Conservation (phyloP, 2,113 vertebrate genomes). For the Melanocharis versteri region DNA sequence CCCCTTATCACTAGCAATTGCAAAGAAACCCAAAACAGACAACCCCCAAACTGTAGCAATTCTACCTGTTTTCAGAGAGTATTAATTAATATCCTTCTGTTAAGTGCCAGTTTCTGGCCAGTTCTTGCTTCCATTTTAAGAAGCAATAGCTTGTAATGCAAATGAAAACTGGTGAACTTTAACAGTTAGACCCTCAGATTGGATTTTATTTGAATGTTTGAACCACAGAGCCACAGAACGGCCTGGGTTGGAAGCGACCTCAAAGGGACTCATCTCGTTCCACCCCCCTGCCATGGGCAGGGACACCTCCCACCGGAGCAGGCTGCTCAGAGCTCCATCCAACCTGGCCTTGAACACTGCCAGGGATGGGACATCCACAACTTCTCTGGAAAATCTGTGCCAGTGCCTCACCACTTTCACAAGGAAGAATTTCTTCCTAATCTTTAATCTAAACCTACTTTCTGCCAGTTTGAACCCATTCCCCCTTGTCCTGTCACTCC, state of each 20-base stretch:
- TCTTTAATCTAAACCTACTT: neutral
- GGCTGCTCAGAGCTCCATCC: neutral
- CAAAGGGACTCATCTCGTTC: neutral
- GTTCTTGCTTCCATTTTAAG: neutral
- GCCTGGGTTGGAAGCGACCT: neutral
- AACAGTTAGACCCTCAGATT: neutral
- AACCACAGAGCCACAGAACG: neutral
- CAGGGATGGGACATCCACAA: neutral
- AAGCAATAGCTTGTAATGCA: neutral
- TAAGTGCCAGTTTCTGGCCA: neutral
- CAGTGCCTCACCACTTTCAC: neutral
- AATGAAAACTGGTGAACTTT: neutral
- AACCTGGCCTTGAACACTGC: neutral
- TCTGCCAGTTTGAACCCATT: neutral
- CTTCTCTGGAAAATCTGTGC: neutral
- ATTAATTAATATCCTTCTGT: neutral
- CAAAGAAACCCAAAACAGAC: neutral
- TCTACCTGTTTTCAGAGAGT: neutral
- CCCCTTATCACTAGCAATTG: neutral
- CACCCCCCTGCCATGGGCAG: too few relatives aligned
- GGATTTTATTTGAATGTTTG: neutral
- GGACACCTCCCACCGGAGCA: fast-evolving
- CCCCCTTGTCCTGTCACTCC: neutral
- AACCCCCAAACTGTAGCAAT: neutral
- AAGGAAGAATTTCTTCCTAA: neutral